Percentiles rank a stretch among this genome's conserved stretches.
phyloP scores from a whole-genome alignment of 2,888 invertebrate genomes.

The Teleogryllus oceanicus region DNA sequence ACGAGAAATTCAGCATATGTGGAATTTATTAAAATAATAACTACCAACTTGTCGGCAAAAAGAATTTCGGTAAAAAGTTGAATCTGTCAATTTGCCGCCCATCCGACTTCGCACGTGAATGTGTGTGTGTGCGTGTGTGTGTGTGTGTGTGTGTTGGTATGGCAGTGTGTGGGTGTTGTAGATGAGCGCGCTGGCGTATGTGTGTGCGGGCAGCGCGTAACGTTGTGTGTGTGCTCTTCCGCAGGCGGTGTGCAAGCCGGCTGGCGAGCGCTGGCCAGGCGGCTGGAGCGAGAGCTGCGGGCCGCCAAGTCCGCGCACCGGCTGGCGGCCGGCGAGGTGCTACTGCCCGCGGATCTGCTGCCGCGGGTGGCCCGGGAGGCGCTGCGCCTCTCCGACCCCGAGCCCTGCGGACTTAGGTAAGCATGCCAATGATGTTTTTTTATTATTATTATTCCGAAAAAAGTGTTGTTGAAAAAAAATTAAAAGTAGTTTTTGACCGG shows the following conservation, averaged over 20 bases:
- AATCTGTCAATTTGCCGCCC: no score
- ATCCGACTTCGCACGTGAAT: no score
- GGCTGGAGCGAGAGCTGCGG: slow-evolving; percentile 73
- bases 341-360: slow-evolving; percentile 78
- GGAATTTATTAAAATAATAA: no score
- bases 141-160: no score
- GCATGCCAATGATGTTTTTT: slow-evolving; percentile 11
- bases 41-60: no score
- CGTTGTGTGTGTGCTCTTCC: neutral
- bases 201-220: no score
- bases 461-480: neutral
- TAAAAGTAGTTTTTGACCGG: no score
- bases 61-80: no score
- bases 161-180: no score
- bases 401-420: slow-evolving; percentile 79
- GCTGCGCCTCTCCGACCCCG: slow-evolving; percentile 77
- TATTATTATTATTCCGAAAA: neutral
- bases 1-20: no score
- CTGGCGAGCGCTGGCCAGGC: slow-evolving; percentile 63
- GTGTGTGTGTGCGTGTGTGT: no score
- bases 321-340: slow-evolving; percentile 73
- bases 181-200: no score
- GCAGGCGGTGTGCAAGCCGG: slow-evolving; percentile 36
- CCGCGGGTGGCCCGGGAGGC: slow-evolving; percentile 75
- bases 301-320: slow-evolving; percentile 77